These are phyloP conservation scores for Coccyzus lansbergi DNA, from an alignment of 2,797 vertebrate species.

Conservation along the genomic window DNA sequence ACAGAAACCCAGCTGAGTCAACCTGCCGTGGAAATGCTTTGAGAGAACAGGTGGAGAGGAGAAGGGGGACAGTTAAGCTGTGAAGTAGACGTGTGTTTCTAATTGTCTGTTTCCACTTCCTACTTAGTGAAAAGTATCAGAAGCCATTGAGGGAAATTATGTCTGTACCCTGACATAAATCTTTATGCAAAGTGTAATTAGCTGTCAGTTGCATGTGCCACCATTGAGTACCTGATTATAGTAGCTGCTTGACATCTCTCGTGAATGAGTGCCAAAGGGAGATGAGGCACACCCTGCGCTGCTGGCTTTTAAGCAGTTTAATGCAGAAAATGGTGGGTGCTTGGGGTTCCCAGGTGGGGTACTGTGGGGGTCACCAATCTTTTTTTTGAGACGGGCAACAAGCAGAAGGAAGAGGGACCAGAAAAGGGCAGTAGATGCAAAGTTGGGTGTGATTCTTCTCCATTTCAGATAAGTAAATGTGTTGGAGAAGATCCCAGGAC, in stretches of 20 bases:
- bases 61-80: background rate
- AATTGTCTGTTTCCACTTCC: constrained; percentile 23
- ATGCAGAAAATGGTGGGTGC: background rate
- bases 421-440: background rate
- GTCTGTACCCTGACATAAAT: constrained; percentile 25
- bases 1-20: background rate
- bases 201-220: constrained; percentile 33
- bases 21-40: background rate
- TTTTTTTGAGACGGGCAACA: background rate
- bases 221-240: background rate
- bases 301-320: background rate
- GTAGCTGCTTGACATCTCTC: background rate
- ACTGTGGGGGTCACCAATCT: background rate
- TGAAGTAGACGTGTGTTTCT: background rate
- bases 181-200: constrained; percentile 21
- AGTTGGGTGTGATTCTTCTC: background rate
- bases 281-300: background rate
- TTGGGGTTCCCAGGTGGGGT: background rate
- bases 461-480: background rate
- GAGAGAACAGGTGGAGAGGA: background rate
- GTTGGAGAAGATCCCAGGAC: background rate
- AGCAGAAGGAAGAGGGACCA: background rate
- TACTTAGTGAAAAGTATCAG: constrained; percentile 7
- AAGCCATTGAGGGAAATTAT: constrained; percentile 16
- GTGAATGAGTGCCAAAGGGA: background rate